Conservation (phyloP, 2,113 vertebrate species). For the Tragelaphus scriptus region DNA sequence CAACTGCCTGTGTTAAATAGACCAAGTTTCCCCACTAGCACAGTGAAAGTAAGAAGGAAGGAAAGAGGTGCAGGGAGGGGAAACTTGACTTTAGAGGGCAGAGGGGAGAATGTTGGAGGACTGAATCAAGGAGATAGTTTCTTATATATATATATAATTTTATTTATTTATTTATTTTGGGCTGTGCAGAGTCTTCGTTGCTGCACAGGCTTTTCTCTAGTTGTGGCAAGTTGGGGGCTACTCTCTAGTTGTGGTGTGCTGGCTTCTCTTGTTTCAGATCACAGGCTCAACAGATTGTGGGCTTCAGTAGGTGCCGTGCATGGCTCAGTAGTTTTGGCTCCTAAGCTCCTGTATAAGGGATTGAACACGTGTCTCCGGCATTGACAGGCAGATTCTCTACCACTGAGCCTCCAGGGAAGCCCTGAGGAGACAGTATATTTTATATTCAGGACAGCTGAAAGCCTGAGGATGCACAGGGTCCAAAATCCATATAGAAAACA, state of each 20-base stretch:
- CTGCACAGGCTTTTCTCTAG: background rate
- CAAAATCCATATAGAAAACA: background rate
- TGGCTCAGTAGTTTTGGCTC: background rate
- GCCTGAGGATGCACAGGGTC: background rate
- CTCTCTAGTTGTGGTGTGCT: background rate
- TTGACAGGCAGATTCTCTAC: background rate
- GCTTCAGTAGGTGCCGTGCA: background rate
- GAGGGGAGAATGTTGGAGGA: background rate
- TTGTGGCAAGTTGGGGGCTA: background rate
- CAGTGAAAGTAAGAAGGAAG: background rate
- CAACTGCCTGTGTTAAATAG: background rate
- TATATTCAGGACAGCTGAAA: background rate
- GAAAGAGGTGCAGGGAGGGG: background rate
- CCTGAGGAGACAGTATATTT: background rate
- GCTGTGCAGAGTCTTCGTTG: background rate
- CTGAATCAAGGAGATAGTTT: background rate
- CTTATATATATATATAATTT: background rate
- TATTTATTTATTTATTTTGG: background rate
- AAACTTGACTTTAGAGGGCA: background rate
- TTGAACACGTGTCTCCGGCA: background rate
- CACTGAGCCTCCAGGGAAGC: background rate
- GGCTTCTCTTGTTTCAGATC: background rate
- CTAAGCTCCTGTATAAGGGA: background rate
- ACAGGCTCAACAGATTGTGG: background rate
- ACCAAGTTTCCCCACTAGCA: background rate